Conservation (phyloP, 2,797 vertebrate species). For the Choloepus didactylus region DNA sequence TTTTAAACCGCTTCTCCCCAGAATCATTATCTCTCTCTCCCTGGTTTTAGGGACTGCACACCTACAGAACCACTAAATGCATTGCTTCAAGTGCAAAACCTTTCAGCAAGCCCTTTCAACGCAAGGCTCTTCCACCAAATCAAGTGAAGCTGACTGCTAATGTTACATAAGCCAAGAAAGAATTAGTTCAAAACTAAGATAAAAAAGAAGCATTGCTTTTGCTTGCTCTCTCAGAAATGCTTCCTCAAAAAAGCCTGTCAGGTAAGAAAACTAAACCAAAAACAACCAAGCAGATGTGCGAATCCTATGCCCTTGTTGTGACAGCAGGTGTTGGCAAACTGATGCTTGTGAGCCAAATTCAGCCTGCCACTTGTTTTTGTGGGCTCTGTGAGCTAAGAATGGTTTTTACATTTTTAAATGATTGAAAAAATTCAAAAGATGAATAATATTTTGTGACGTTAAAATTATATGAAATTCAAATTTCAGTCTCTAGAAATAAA, state of each 20-base stretch:
- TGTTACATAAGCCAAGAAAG: slow-evolving; percentile 47
- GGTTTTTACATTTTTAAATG: not conserved
- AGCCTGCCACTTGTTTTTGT: not conserved
- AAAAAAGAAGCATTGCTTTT: not conserved
- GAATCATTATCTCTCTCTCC: slow-evolving; percentile 72
- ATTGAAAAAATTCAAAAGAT: slow-evolving; percentile 1
- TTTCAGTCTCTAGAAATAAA: slow-evolving; percentile 31
- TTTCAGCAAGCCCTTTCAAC: slow-evolving; percentile 50
- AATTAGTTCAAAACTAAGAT: not conserved
- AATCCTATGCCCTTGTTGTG: too few relatives aligned
- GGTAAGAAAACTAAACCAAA: not conserved
- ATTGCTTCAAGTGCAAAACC: slow-evolving; percentile 62
- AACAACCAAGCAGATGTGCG: not conserved
- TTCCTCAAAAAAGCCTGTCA: not conserved
- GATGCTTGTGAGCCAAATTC: not conserved
- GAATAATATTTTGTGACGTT: not conserved
- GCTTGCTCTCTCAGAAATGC: not conserved
- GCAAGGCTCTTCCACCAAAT: slow-evolving; percentile 16
- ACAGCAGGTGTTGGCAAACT: not conserved
- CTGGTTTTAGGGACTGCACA: slow-evolving; percentile 81
- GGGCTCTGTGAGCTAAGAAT: not conserved
- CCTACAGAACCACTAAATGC: slow-evolving; percentile 79
- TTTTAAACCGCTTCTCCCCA: slow-evolving; percentile 75
- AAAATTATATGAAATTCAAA: slow-evolving; percentile 37
- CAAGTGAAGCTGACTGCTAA: not conserved